Percentiles rank a stretch among this genome's conserved stretches.
These are phyloP conservation scores for Coecobrya sp. DNA, from an alignment of 2,888 invertebrate species.

Conservation along the genomic window DNA sequence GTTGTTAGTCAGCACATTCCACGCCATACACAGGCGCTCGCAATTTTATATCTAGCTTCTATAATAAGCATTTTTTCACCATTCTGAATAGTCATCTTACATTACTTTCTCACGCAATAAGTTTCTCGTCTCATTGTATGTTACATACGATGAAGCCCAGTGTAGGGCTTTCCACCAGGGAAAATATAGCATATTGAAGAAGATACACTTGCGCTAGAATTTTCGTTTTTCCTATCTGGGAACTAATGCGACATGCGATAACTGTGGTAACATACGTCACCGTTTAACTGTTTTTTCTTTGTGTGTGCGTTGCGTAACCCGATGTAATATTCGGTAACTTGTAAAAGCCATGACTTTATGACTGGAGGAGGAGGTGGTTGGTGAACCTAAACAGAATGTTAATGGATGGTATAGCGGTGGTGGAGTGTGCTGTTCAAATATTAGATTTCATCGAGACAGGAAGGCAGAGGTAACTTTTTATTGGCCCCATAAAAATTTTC, in stretches of 20 bases:
- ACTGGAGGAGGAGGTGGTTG: slow-evolving; percentile 24
- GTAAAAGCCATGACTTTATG: slow-evolving; percentile 2
- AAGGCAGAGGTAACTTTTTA: slow-evolving; percentile 23
- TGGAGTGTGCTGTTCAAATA: not conserved
- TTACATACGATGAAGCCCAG: too few species aligned
- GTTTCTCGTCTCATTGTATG: not conserved
- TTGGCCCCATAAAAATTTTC: slow-evolving; percentile 38
- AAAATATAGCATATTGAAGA: not conserved
- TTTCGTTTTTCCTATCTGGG: not conserved
- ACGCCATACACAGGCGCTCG: not conserved
- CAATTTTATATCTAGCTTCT: not conserved
- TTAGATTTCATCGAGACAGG: slow-evolving; percentile 2
- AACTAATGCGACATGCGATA: not conserved
- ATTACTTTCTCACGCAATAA: not conserved
- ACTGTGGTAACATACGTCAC: slow-evolving; percentile 1
- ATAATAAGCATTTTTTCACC: not conserved
- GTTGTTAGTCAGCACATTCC: not conserved
- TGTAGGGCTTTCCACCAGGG: not conserved
- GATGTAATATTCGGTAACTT: not conserved
- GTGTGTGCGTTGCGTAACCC: slow-evolving; percentile 27
- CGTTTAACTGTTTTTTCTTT: not conserved
- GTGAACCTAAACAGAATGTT: slow-evolving; percentile 33
- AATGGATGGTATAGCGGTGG: slow-evolving; percentile 1
- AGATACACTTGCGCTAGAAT: not conserved
- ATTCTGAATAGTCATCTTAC: not conserved